phyloP scores from a whole-genome alignment of 35 echinoderm and acorn worm genomes.

The Ptychodera flava region DNA sequence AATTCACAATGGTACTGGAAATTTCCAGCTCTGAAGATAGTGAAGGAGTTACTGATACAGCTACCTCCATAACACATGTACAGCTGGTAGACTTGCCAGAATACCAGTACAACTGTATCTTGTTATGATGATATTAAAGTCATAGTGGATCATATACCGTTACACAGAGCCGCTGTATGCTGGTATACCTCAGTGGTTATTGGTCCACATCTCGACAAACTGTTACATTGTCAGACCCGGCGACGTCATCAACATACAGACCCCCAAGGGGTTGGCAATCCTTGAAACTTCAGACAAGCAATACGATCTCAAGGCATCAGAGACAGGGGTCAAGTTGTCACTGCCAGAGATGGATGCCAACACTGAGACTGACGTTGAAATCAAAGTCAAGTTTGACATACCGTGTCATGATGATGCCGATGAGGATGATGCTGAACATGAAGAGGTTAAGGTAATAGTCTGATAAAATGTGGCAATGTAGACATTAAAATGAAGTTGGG shows the following conservation, averaged over 20 bases:
- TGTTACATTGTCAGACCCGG: slow-evolving; percentile 45
- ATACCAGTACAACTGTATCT: no score
- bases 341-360: slow-evolving; percentile 31
- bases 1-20: no score
- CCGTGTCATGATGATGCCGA: background rate
- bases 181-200: slow-evolving; percentile 70
- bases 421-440: background rate
- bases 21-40: no score
- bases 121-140: no score
- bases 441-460: no score
- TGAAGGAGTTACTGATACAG: no score
- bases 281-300: slow-evolving; percentile 24
- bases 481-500: no score
- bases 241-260: slow-evolving; percentile 43
- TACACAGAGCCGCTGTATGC: slow-evolving; percentile 29
- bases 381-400: background rate
- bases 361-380: slow-evolving; percentile 29
- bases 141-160: no score
- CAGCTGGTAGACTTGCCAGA: no score
- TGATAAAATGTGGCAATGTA: no score
- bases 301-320: slow-evolving; percentile 33
- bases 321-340: slow-evolving; percentile 14
- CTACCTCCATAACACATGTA: no score
- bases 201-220: slow-evolving; percentile 53
- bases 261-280: slow-evolving; percentile 35